These are phyloP conservation scores for Cryptus viduatorius DNA, from an alignment of 2,888 invertebrate species.

Conservation along the genomic window DNA sequence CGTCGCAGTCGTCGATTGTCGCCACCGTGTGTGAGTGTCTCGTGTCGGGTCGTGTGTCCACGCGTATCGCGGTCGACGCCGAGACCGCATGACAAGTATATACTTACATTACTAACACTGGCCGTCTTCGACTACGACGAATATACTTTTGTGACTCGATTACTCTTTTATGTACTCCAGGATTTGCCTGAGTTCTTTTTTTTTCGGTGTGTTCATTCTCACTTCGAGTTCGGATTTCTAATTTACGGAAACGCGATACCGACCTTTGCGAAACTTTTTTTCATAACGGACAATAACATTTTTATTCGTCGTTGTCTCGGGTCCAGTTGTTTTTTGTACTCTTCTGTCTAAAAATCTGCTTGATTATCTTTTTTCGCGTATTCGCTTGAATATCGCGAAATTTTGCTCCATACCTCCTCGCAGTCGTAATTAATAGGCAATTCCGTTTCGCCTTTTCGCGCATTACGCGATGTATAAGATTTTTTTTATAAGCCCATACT, in stretches of 20 bases:
- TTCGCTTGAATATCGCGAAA: neutral
- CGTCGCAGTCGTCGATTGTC: slow-evolving; percentile 28
- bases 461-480: neutral
- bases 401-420: too few species aligned
- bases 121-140: neutral
- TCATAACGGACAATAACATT: slow-evolving; percentile 7
- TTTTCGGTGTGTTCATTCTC: neutral
- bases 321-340: neutral
- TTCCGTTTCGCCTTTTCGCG: too few species aligned
- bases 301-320: neutral
- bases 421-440: too few species aligned
- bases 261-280: slow-evolving; percentile 54
- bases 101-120: slow-evolving; percentile 35
- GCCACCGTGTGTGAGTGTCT: slow-evolving; percentile 37
- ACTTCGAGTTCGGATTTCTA: slow-evolving; percentile 16
- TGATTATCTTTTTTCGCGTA: neutral
- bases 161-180: neutral
- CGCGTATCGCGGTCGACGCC: slow-evolving; percentile 49
- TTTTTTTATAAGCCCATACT: slow-evolving; percentile 4
- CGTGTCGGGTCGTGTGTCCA: slow-evolving; percentile 44
- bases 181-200: neutral
- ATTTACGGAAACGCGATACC: slow-evolving; percentile 35
- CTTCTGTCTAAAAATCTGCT: neutral
- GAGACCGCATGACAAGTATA: slow-evolving; percentile 76
- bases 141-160: neutral